phyloP scores from a whole-genome alignment of 2,113 vertebrate genomes.

The Perca flavescens region DNA sequence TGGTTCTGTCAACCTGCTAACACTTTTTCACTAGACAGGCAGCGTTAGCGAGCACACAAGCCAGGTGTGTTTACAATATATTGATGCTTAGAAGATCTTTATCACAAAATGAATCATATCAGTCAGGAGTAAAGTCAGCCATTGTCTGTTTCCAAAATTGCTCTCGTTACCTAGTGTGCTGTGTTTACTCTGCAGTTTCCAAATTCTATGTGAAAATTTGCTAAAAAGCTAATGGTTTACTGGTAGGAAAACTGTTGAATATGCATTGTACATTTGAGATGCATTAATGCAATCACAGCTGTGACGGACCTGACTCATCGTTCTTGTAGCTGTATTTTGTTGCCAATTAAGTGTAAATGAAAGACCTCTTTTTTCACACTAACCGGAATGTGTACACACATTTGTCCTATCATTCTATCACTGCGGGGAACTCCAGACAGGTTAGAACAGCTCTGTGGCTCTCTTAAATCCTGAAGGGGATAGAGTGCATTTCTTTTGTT shows the following conservation, averaged over 20 bases:
- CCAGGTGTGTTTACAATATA: background rate
- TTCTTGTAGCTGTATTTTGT: background rate
- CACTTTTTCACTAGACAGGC: background rate
- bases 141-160: background rate
- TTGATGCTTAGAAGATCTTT: background rate
- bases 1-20: background rate
- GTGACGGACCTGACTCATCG: background rate
- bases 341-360: background rate
- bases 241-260: background rate
- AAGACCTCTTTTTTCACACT: background rate
- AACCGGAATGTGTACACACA: background rate
- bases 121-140: background rate
- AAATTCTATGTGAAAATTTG: background rate
- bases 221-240: background rate
- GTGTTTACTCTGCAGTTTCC: background rate
- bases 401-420: conserved; percentile 5
- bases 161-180: background rate
- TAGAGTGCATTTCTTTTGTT: conserved; percentile 39
- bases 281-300: background rate
- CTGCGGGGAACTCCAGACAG: conserved; percentile 37
- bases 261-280: background rate
- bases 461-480: conserved; percentile 23
- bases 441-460: conserved; percentile 45
- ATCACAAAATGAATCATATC: background rate
- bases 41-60: background rate